These are phyloP conservation scores for Aphelenchoides avenae DNA, from an alignment of 1,140 invertebrate species.

Conservation along the genomic window DNA sequence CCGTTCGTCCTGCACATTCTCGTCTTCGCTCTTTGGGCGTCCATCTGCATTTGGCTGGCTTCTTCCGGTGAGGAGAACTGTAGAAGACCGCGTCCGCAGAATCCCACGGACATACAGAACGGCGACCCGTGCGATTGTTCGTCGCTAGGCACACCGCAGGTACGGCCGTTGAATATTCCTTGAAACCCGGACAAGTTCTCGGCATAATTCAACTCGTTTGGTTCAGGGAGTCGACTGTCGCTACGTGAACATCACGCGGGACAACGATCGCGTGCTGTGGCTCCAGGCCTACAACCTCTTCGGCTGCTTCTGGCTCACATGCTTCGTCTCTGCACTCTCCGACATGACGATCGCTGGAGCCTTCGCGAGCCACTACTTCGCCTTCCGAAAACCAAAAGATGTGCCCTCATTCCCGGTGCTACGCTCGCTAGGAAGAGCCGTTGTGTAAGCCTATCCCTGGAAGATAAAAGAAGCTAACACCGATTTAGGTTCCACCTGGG, in stretches of 20 bases:
- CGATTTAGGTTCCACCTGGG: conserved; percentile 77
- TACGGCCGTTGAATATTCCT: conserved; percentile 13
- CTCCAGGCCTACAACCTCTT: conserved; percentile 73
- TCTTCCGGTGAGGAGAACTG: conserved; percentile 53
- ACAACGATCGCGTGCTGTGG: conserved; percentile 32
- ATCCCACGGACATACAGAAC: conserved; percentile 22
- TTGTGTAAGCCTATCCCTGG: conserved; percentile 22
- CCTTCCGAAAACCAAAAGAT: conserved; percentile 70
- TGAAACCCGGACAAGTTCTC: conserved; percentile 11
- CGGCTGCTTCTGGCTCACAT: conserved; percentile 81
- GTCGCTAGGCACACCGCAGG: conserved; percentile 11
- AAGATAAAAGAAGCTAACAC: not conserved
- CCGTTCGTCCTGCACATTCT: conserved; percentile 77
- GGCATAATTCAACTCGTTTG: no score
- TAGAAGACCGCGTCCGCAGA: not conserved
- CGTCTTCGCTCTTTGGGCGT: conserved; percentile 70
- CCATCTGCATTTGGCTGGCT: conserved; percentile 69
- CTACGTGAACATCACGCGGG: conserved; percentile 36
- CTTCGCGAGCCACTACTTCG: conserved; percentile 88
- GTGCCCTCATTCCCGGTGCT: conserved; percentile 55
- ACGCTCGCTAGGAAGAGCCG: conserved; percentile 68
- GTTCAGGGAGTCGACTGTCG: no score
- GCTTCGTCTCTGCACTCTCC: conserved; percentile 81
- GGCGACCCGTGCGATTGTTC: conserved; percentile 36
- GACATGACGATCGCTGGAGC: conserved; percentile 81